Evolutionary conservation across 1,140 invertebrate species (phyloP), one percentile per base, ranked within the genome.

Genomic region (Drosophila ambigua): DNA sequence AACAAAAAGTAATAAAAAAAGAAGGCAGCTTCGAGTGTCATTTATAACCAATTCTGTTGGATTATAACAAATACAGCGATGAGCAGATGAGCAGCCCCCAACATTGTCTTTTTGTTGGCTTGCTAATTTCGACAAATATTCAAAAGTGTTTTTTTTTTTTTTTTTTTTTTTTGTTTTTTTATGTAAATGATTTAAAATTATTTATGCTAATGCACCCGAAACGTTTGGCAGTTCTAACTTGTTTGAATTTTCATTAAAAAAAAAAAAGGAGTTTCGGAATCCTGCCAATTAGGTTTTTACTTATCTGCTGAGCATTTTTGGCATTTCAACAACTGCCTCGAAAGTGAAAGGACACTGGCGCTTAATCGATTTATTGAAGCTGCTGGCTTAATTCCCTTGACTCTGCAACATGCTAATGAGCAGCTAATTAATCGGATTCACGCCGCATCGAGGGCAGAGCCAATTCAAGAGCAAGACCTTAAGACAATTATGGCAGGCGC

Each of bases 131-230:
- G 54, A 68, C 49, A 55, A 77, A 65, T 55, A 67, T 58, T 63
- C 49, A 49, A 72, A 44, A 58, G 1, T 0, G 2, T 28, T 7
- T 28, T 28, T 39, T 13, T 59, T 80, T 7, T 28, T 7, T 28
- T 28, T 39, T 13, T 59, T 80, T 63, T 59, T 73, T 7, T 28
- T 1, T 28, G 0, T 13, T 13, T 62, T 80, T 63, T 59, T 73
- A 85, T 85, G 67, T 85, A 85, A 85, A 84, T 84, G 53, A 74
- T 58, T 72, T 73, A 13, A 67, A 57, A 80, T 73, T 73, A 73
- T 85, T 77, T 77, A 85, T 77, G 60, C 72, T 87, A 87, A 87
- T 87, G 77, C 87, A 85, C 73, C 64, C 67, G 61, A 71, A 77
- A 54, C 52, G 61, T 79, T 62, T 65, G 45, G 65, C 45, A 74